These are phyloP conservation scores for Anoura caudifer DNA, from an alignment of 2,113 vertebrate species.

Conservation along the genomic window DNA sequence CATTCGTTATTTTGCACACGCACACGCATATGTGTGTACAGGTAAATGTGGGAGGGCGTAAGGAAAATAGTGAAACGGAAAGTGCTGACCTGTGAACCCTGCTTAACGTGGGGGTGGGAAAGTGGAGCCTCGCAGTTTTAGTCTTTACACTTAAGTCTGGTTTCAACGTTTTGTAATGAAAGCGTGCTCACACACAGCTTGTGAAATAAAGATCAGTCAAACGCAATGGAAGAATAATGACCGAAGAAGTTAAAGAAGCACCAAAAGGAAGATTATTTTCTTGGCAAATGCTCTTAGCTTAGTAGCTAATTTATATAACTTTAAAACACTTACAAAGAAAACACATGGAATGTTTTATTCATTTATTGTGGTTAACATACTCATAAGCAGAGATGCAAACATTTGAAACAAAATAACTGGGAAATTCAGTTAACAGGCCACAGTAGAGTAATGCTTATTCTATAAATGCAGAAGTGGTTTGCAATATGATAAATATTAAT, in stretches of 20 bases:
- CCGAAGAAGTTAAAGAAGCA: not conserved
- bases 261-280: not conserved
- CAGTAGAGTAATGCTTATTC: not conserved
- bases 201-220: not conserved
- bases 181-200: not conserved
- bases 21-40: not conserved
- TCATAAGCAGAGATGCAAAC: not conserved
- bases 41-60: not conserved
- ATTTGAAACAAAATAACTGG: not conserved
- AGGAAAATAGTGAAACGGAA: not conserved
- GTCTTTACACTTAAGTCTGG: not conserved
- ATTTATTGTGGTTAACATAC: not conserved
- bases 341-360: not conserved
- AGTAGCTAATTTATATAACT: not conserved
- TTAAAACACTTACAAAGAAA: not conserved
- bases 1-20: not conserved
- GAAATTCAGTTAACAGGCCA: not conserved
- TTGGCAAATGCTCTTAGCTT: not conserved
- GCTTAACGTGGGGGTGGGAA: not conserved
- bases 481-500: not conserved
- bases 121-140: not conserved
- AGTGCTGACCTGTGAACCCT: not conserved
- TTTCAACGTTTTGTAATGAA: slow-evolving; percentile 14
- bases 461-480: not conserved
- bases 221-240: not conserved